Conservation (phyloP, 2,797 vertebrate genomes). For the Sebastiscus tertius region DNA sequence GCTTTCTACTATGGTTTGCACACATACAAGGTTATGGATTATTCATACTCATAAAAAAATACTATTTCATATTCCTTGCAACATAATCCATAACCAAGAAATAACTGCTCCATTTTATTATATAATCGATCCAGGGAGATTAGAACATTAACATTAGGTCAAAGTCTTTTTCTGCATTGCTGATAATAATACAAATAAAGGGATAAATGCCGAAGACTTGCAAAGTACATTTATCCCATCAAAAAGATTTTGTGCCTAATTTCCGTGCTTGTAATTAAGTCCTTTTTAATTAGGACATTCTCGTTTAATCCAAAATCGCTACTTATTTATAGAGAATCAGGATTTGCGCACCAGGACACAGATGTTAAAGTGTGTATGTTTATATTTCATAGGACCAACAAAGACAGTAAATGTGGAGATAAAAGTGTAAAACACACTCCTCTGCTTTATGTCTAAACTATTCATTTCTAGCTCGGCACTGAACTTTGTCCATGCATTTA, state of each 20-base stretch:
- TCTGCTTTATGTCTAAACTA: neutral
- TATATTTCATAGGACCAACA: neutral
- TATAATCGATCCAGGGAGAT: constrained; percentile 25
- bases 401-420: neutral
- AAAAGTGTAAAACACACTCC: neutral
- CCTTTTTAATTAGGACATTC: neutral
- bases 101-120: neutral
- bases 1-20: constrained; percentile 3
- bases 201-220: neutral
- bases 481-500: neutral
- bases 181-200: constrained; percentile 2
- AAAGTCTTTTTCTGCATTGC: neutral
- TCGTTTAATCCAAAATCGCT: neutral
- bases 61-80: constrained; percentile 6
- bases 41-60: constrained; percentile 1
- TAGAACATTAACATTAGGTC: neutral
- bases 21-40: constrained; percentile 1
- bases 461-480: neutral
- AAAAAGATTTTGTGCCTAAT: neutral
- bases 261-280: neutral
- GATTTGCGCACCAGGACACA: neutral
- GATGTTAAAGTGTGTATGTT: neutral
- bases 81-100: constrained; percentile 15
- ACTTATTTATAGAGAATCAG: neutral
- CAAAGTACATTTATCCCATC: neutral